phyloP scores from a whole-genome alignment of 2,797 vertebrate genomes.

The Danio choprae region DNA sequence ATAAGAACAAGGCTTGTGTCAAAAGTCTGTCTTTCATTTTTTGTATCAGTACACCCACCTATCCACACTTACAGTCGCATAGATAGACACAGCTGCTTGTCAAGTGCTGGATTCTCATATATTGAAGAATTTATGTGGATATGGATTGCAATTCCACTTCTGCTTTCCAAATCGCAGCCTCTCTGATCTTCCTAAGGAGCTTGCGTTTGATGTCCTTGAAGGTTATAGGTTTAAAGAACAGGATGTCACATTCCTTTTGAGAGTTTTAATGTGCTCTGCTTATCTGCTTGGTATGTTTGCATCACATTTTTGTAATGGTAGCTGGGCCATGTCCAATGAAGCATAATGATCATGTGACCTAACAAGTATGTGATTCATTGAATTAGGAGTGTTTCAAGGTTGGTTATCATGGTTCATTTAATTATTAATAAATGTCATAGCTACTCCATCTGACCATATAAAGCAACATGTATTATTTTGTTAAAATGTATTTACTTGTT shows the following conservation, averaged over 20 bases:
- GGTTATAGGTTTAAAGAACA: slow-evolving; percentile 27
- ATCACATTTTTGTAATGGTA: neutral
- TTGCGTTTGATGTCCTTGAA: slow-evolving; percentile 10
- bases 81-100: slow-evolving; percentile 9
- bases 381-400: neutral
- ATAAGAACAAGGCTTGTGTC: slow-evolving; percentile 18
- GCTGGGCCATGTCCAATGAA: neutral
- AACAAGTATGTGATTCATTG: neutral
- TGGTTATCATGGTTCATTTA: neutral
- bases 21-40: slow-evolving; percentile 17
- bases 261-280: slow-evolving; percentile 1
- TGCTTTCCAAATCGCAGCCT: neutral
- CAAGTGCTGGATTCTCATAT: slow-evolving; percentile 1
- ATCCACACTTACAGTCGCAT: neutral
- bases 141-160: neutral
- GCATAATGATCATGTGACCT: neutral
- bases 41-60: slow-evolving; percentile 1
- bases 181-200: slow-evolving; percentile 28
- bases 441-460: neutral
- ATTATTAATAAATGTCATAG: neutral
- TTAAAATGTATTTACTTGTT: too few relatives aligned
- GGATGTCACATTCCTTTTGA: slow-evolving; percentile 2
- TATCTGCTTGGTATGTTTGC: neutral
- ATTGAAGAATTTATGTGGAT: neutral
- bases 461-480: neutral